Conservation (phyloP, 2,113 vertebrate genomes). For the Gallinago undulata region DNA sequence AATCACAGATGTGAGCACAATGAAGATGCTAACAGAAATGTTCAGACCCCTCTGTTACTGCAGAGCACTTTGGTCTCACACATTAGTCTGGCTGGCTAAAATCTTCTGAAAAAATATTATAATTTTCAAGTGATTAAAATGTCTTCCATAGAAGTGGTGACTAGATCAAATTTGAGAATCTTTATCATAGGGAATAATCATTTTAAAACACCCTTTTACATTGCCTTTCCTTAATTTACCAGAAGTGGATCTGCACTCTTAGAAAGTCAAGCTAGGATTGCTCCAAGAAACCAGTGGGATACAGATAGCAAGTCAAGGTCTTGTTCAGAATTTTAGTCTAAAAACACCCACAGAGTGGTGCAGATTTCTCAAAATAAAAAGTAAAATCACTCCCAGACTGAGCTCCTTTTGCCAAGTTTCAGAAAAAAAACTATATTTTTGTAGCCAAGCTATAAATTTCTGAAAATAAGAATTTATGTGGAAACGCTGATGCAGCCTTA, state of each 20-base stretch:
- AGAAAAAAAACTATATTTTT: slow-evolving; percentile 29
- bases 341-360: neutral
- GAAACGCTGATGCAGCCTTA: slow-evolving; percentile 4
- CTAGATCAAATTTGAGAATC: neutral
- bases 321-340: neutral
- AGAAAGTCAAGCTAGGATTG: neutral
- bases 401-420: slow-evolving; percentile 19
- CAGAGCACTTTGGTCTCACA: neutral
- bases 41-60: neutral
- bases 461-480: neutral
- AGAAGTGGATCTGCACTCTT: neutral
- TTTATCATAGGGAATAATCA: neutral
- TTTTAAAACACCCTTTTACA: neutral
- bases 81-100: neutral
- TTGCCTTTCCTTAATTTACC: neutral
- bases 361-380: slow-evolving; percentile 16
- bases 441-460: slow-evolving; percentile 29
- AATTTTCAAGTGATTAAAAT: neutral
- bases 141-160: neutral
- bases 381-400: slow-evolving; percentile 10
- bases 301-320: neutral
- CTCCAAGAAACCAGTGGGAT: neutral
- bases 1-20: too few species aligned
- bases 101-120: neutral
- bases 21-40: neutral